These are phyloP conservation scores for Geophilus truncorum DNA, from an alignment of 2,888 invertebrate species.

Conservation along the genomic window DNA sequence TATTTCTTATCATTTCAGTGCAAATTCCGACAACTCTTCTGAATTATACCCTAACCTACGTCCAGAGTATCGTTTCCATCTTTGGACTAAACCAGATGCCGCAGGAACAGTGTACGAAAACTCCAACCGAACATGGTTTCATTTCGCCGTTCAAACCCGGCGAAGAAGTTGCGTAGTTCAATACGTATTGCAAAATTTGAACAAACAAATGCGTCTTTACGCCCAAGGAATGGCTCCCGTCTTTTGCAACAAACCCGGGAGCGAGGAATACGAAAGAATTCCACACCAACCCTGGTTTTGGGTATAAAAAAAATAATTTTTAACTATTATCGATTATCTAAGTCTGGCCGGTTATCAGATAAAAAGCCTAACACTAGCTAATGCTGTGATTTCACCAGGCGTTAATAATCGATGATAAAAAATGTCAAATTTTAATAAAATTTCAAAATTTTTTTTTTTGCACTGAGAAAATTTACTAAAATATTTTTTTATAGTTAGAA, in stretches of 20 bases:
- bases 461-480: too few relatives aligned
- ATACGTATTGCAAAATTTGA: conserved; percentile 79
- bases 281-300: conserved; percentile 70
- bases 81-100: conserved; percentile 88
- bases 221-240: conserved; percentile 87
- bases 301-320: conserved; percentile 52
- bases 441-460: too few relatives aligned
- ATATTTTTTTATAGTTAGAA: conserved; percentile 43
- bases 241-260: conserved; percentile 66
- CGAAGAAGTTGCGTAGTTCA: conserved; percentile 55
- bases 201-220: conserved; percentile 82
- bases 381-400: too few relatives aligned
- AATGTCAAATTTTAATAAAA: too few relatives aligned
- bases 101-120: conserved; percentile 80
- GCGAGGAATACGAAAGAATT: conserved; percentile 76
- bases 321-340: conserved; percentile 14
- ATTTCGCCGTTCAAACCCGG: conserved; percentile 70
- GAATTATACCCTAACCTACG: conserved; percentile 40
- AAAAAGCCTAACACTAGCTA: too few relatives aligned
- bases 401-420: too few relatives aligned
- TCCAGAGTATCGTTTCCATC: conserved; percentile 74
- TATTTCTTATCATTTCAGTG: too few relatives aligned
- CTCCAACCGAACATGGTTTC: conserved; percentile 87
- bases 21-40: neutral
- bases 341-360: too few relatives aligned